Evolutionary conservation across 2,797 vertebrate species (phyloP).

Genomic region (Phalanger gymnotis): DNA sequence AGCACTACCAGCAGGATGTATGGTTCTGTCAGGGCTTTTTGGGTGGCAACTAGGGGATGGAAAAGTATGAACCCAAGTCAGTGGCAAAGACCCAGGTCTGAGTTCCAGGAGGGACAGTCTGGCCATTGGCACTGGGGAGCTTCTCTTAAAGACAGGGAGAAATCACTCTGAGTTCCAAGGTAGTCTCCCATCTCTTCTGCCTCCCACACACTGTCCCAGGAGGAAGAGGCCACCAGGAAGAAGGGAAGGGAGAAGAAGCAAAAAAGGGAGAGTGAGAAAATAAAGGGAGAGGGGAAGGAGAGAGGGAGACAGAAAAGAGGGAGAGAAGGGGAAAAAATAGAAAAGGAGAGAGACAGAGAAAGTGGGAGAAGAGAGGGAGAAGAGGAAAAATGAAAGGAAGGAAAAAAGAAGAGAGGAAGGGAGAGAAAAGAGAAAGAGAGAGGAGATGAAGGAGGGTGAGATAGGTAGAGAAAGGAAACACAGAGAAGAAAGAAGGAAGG

Average conservation of each 20-base stretch:
- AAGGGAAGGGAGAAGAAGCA: neutral
- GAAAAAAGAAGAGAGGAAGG: neutral
- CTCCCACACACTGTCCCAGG: neutral
- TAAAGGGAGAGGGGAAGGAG: neutral
- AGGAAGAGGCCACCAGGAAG: neutral
- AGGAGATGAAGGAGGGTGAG: too few species aligned
- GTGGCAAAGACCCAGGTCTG: neutral
- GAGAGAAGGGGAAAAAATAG: too few species aligned
- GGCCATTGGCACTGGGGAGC: neutral
- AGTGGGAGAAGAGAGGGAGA: neutral
- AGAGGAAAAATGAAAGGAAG: neutral
- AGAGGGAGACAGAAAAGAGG: neutral
- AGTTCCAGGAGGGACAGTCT: neutral
- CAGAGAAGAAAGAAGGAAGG: too few species aligned
- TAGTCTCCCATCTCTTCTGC: rapidly evolving
- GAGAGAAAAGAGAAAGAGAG: neutral
- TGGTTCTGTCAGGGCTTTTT: slow-evolving; percentile 85
- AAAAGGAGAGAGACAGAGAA: neutral
- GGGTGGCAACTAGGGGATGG: slow-evolving; percentile 79
- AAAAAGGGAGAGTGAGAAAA: neutral
- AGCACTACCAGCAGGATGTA: slow-evolving; percentile 88
- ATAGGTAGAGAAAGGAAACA: neutral
- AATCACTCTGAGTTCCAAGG: neutral
- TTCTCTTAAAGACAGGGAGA: neutral
- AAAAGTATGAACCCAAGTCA: neutral